A percentile compares a stretch with the other conserved stretches of the same genome.
Conservation (phyloP, 1,140 invertebrate species). For the Papilio polytes region DNA sequence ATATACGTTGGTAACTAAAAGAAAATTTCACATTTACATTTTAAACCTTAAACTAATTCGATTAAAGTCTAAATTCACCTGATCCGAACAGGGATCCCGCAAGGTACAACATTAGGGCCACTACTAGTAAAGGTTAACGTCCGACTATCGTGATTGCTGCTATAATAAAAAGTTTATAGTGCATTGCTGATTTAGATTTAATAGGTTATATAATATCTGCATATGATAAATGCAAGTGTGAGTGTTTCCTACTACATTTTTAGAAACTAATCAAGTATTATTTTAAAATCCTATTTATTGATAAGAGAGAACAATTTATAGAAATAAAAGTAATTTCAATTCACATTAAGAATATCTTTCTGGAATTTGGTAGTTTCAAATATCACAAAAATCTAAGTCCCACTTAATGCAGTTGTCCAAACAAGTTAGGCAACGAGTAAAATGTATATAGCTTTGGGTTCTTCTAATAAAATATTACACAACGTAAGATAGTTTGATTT, state of each 20-base stretch:
- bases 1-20: neutral
- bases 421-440: neutral
- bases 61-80: neutral
- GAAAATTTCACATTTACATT: neutral
- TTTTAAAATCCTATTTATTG: neutral
- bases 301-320: no score
- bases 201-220: conserved; percentile 2
- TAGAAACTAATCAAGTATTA: neutral
- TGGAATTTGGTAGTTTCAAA: neutral
- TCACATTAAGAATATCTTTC: neutral
- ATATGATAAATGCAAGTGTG: neutral
- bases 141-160: conserved; percentile 19
- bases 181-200: conserved; percentile 19
- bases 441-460: neutral
- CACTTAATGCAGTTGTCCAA: conserved; percentile 22
- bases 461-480: neutral
- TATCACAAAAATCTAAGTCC: neutral
- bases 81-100: neutral
- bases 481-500: neutral
- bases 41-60: neutral
- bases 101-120: conserved; percentile 22
- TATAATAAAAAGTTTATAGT: conserved; percentile 21
- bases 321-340: neutral
- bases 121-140: conserved; percentile 21
- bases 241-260: neutral